Conservation (phyloP, 1,140 invertebrate genomes). For the Agrypnia vestita region DNA sequence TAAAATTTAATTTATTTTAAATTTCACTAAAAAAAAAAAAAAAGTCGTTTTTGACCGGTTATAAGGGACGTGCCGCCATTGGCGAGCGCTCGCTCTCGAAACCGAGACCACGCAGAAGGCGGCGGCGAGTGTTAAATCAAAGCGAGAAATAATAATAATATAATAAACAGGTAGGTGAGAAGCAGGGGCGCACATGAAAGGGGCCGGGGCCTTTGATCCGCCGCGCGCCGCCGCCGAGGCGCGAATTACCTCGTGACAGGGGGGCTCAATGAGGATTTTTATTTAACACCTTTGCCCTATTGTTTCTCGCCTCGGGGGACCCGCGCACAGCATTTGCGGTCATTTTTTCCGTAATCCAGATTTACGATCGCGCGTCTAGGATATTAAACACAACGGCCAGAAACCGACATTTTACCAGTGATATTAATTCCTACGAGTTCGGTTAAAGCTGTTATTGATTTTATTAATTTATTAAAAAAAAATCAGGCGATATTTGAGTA, state of each 20-base stretch:
- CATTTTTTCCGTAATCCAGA: slow-evolving; percentile 25
- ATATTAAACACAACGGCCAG: neutral
- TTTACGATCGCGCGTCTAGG: slow-evolving; percentile 1
- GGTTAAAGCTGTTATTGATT: too few species aligned
- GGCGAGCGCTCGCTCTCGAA: slow-evolving; percentile 16
- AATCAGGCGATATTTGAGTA: too few species aligned
- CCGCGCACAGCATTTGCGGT: neutral
- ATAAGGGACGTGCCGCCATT: slow-evolving; percentile 6
- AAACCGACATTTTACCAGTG: neutral
- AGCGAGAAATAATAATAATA: slow-evolving; percentile 61
- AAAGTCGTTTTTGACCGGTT: too few species aligned
- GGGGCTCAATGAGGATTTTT: slow-evolving; percentile 41
- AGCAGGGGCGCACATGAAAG: slow-evolving; percentile 54
- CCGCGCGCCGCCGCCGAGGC: slow-evolving; percentile 57
- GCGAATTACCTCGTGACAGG: slow-evolving; percentile 58
- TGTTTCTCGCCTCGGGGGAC: slow-evolving; percentile 29
- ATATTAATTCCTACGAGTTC: too few species aligned
- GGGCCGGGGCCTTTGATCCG: slow-evolving; percentile 58
- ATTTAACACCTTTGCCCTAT: slow-evolving; percentile 43
- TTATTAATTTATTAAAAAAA: too few species aligned
- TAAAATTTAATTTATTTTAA: too few species aligned
- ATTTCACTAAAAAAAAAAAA: too few species aligned
- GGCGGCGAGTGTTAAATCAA: slow-evolving; percentile 57
- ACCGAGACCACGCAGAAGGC: slow-evolving; percentile 26
- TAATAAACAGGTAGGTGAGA: slow-evolving; percentile 54